Conservation (phyloP, 2,888 invertebrate species). For the Lasiommata megera region DNA sequence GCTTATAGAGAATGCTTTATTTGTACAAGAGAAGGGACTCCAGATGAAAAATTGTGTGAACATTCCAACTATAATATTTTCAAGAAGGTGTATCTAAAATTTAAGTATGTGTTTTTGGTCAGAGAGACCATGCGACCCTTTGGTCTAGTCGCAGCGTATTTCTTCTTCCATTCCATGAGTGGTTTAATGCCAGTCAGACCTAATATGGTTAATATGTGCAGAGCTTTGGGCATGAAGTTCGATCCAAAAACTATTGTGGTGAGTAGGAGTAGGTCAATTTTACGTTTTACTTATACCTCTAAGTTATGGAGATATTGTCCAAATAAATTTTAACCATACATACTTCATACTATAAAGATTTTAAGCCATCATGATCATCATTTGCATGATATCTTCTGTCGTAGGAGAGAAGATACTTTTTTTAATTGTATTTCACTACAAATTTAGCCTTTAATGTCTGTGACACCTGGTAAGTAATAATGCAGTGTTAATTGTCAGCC, state of each 20-base stretch:
- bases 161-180: conserved; percentile 76
- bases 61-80: conserved; percentile 49
- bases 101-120: conserved; percentile 63
- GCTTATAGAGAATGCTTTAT: conserved; percentile 54
- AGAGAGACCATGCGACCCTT: conserved; percentile 79
- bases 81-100: conserved; percentile 47
- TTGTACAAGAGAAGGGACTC: conserved; percentile 54
- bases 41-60: conserved; percentile 45
- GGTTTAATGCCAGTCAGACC: conserved; percentile 74
- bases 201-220: conserved; percentile 79
- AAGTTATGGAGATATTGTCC: too few relatives aligned
- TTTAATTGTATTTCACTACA: too few relatives aligned
- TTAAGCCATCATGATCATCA: too few relatives aligned
- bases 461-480: too few relatives aligned
- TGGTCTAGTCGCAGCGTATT: conserved; percentile 72
- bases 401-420: too few relatives aligned
- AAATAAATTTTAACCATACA: too few relatives aligned
- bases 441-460: too few relatives aligned
- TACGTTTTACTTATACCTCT: too few relatives aligned
- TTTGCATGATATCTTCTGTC: too few relatives aligned
- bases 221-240: conserved; percentile 69
- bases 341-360: too few relatives aligned
- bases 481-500: too few relatives aligned
- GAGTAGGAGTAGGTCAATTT: too few relatives aligned
- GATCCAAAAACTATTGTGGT: conserved; percentile 72